Percentiles rank a stretch among this genome's conserved stretches.
These are phyloP conservation scores for Copidosoma aretas DNA, from an alignment of 2,888 invertebrate species.

Conservation along the genomic window DNA sequence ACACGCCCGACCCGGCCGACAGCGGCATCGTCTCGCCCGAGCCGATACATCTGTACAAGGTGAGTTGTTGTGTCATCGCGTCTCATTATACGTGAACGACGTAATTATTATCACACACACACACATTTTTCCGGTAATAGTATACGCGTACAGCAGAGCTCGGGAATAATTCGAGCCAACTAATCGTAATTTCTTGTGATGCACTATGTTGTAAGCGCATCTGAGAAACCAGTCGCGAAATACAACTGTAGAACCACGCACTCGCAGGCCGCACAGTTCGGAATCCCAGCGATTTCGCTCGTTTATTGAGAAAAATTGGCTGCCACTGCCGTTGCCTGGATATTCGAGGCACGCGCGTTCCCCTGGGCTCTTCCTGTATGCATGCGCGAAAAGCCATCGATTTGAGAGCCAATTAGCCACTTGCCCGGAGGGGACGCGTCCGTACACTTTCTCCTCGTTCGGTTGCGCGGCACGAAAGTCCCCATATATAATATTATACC, in stretches of 20 bases:
- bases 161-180: no score
- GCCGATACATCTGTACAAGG: constrained; percentile 60
- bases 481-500: no score
- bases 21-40: constrained; percentile 64
- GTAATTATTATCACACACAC: no score
- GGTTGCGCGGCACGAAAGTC: no score
- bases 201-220: no score
- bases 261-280: neutral
- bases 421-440: neutral
- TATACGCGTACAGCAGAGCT: no score
- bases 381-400: constrained; percentile 5
- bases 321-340: neutral
- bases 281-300: neutral
- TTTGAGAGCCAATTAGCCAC: constrained; percentile 7
- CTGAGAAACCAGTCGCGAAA: neutral
- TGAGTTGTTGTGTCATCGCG: no score
- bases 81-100: no score
- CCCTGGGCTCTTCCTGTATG: neutral
- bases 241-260: neutral
- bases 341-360: constrained; percentile 15
- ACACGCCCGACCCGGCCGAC: constrained; percentile 52
- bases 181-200: no score
- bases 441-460: neutral
- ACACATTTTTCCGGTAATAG: no score
- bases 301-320: neutral